phyloP scores from a whole-genome alignment of 2,888 invertebrate genomes.

The Ormyrus rosae region DNA sequence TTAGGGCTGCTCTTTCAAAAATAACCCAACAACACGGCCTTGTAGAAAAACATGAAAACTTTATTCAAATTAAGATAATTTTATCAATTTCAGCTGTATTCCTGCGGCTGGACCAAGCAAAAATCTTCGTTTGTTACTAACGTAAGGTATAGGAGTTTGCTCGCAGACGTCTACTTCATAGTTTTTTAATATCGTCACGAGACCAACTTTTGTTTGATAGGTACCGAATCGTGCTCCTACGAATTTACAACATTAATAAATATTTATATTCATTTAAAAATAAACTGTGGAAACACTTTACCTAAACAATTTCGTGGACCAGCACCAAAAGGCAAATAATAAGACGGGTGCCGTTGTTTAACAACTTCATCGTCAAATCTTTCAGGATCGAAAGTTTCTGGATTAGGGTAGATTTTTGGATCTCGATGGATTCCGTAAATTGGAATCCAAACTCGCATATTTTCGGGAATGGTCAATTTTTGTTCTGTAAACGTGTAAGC shows the following conservation, averaged over 20 bases:
- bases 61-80: conserved; percentile 36
- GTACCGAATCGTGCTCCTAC: conserved; percentile 65
- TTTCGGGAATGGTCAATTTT: conserved; percentile 60
- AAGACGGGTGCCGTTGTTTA: conserved; percentile 61
- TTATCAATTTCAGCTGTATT: conserved; percentile 66
- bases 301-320: conserved; percentile 67
- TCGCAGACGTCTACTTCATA: conserved; percentile 69
- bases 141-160: conserved; percentile 66
- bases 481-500: conserved; percentile 62
- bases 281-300: conserved; percentile 38
- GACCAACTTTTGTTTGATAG: conserved; percentile 72
- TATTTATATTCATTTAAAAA: too few relatives aligned
- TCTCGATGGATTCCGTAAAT: conserved; percentile 64
- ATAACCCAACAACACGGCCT: too few relatives aligned
- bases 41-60: too few relatives aligned
- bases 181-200: conserved; percentile 68
- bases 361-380: conserved; percentile 62
- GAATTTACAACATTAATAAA: neutral
- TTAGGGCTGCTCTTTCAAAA: too few relatives aligned
- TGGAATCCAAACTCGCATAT: conserved; percentile 61
- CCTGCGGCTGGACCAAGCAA: conserved; percentile 65
- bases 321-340: conserved; percentile 64
- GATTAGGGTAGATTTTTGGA: conserved; percentile 64
- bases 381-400: conserved; percentile 65
- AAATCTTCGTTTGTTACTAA: conserved; percentile 59